Evolutionary conservation across 2,113 vertebrate genomes (phyloP).

Genomic region (Percopsis transmontana): DNA sequence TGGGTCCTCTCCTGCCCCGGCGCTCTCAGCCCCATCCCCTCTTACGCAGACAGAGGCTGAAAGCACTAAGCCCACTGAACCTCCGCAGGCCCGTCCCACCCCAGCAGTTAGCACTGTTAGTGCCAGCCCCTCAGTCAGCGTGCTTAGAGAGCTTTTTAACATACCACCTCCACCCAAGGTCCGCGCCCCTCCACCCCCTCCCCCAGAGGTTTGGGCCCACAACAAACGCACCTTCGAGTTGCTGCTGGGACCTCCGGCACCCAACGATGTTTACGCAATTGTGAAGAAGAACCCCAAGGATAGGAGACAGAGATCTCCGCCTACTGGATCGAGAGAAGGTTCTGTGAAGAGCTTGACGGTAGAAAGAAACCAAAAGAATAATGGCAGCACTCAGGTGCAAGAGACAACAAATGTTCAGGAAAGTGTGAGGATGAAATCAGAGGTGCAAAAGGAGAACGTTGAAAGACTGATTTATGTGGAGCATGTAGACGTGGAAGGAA

Average conservation of each 20-base stretch:
- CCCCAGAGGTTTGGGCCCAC: constrained; percentile 82
- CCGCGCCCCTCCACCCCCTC: constrained; percentile 86
- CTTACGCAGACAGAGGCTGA: constrained; percentile 13
- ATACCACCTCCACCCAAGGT: constrained; percentile 90
- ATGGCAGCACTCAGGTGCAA: constrained; percentile 11
- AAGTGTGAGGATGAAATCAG: constrained; percentile 49
- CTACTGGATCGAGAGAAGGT: constrained; percentile 43
- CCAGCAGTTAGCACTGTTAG: constrained; percentile 8
- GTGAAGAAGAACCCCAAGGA: constrained; percentile 73
- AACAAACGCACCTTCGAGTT: constrained; percentile 70
- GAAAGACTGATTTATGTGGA: constrained; percentile 40
- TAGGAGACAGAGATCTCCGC: constrained; percentile 58
- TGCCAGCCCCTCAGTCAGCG: constrained; percentile 59
- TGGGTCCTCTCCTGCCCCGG: constrained; percentile 65
- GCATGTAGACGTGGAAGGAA: constrained; percentile 50
- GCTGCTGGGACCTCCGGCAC: constrained; percentile 65
- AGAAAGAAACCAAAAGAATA: constrained; percentile 54
- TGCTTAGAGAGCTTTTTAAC: constrained; percentile 75
- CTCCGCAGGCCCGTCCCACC: constrained; percentile 61
- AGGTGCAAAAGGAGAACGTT: constrained; percentile 34
- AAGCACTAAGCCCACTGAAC: constrained; percentile 51
- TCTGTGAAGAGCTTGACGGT: constrained; percentile 39
- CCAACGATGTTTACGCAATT: constrained; percentile 36
- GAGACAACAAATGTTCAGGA: constrained; percentile 50
- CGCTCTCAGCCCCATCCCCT: constrained; percentile 63